Conservation (phyloP, 2,113 vertebrate species). For the Cololabis saira region DNA sequence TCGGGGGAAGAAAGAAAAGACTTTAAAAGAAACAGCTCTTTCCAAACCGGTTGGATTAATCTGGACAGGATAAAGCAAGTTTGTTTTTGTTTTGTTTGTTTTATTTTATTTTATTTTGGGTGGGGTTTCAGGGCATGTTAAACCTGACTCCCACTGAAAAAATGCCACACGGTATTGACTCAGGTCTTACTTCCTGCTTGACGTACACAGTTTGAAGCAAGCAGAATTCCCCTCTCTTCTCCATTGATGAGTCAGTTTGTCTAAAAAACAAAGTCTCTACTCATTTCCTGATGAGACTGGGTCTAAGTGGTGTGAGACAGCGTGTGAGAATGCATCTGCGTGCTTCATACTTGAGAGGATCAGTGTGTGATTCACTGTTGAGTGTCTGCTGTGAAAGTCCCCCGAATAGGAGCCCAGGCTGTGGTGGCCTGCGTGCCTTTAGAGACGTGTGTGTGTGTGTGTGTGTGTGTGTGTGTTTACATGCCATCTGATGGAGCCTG, state of each 20-base stretch:
- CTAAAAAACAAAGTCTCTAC: conserved; percentile 66
- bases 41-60: conserved; percentile 6
- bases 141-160: conserved; percentile 28
- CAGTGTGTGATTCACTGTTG: conserved; percentile 53
- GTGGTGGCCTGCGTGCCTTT: background rate
- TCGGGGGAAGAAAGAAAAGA: no score
- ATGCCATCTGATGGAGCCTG: conserved; percentile 47
- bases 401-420: background rate
- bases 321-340: conserved; percentile 59
- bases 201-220: conserved; percentile 44
- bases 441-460: conserved; percentile 8
- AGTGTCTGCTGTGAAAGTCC: conserved; percentile 45
- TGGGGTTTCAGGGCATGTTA: conserved; percentile 11
- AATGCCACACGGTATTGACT: conserved; percentile 46
- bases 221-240: conserved; percentile 66
- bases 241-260: conserved; percentile 74
- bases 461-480: background rate
- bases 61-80: conserved; percentile 26
- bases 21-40: no score
- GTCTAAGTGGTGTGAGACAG: conserved; percentile 60
- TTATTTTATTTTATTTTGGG: no score
- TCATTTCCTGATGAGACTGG: conserved; percentile 32
- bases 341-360: conserved; percentile 38
- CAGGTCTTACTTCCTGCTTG: conserved; percentile 41
- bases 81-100: no score